phyloP scores from a whole-genome alignment of 1,140 invertebrate genomes.

The Oryzaephilus surinamensis region DNA sequence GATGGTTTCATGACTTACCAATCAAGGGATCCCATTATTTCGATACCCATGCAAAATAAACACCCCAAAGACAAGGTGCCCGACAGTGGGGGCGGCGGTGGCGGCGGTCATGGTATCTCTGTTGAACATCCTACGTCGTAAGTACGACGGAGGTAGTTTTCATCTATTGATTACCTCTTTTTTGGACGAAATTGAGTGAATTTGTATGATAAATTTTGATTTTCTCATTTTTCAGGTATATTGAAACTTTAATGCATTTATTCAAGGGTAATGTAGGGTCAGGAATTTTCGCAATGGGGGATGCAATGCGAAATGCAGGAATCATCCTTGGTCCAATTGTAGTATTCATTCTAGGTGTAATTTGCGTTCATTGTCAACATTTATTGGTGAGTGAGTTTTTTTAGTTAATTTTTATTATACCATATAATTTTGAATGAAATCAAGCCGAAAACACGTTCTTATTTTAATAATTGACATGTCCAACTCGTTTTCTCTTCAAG shows the following conservation, averaged over 20 bases:
- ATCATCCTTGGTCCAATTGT: constrained; percentile 51
- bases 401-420: no score
- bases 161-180: constrained; percentile 6
- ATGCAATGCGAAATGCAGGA: constrained; percentile 63
- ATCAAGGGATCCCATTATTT: constrained; percentile 42
- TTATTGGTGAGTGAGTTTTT: constrained; percentile 45
- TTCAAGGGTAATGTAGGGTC: constrained; percentile 66
- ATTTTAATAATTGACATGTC: neutral
- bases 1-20: constrained; percentile 35
- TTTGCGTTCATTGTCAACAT: constrained; percentile 63
- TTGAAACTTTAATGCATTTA: constrained; percentile 60
- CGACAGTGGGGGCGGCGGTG: constrained; percentile 15
- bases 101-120: constrained; percentile 34
- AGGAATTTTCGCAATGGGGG: constrained; percentile 62
- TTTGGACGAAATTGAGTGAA: neutral
- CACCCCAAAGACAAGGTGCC: constrained; percentile 30
- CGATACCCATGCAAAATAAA: constrained; percentile 23
- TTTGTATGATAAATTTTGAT: constrained; percentile 1
- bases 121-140: constrained; percentile 44
- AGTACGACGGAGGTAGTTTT: constrained; percentile 25
- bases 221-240: constrained; percentile 41
- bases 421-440: neutral
- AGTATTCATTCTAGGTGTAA: constrained; percentile 51
- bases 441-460: neutral
- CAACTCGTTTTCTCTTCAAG: neutral